Evolutionary conservation across 2,797 vertebrate species (phyloP), one percentile per base, ranked within the genome.

Genomic region (Passerculus sandwichensis): DNA sequence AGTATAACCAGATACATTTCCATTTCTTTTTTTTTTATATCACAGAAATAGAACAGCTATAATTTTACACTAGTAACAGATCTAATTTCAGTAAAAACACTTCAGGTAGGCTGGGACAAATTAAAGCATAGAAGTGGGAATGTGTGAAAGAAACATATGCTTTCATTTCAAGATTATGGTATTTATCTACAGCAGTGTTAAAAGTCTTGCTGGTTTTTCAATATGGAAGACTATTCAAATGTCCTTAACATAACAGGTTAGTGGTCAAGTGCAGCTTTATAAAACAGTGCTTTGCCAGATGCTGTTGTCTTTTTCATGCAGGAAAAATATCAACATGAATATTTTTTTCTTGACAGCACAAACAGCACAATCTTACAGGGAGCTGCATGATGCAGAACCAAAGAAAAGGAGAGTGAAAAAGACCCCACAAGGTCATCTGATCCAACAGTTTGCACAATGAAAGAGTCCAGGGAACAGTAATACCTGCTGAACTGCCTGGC

Each of bases 71-170:
- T 85, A 88, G 82, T 85, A 95, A 88, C 70, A 83, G 83, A 92
- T 88, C 87, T 92, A 94, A 95, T 93, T 81, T 95, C 57, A 80
- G 83, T 75, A 67, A 77, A 93, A 95, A 61, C 84, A 92, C 83
- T 82, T 95, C 93, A 96, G 91, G 89, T 96, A 93, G 88, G 45
- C 77, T 94, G 92, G 65, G 64, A 95, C 42, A 95, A 94, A 94
- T 94, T 94, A 70, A 87, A 93, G 53, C 83, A 81, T 74, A 69
- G 92, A 92, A 76, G 89, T 87, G 75, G 32, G 66, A 94, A 93
- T 50, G 85, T 95, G 91, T 91, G 81, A 93, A 86, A 82, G 69
- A 94, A 88, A 91, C 78, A 89, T 82, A 86, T 62, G 60, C 65
- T 91, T 93, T 93, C 32, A 61, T 93, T 94, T 95, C 71, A 83